These are phyloP conservation scores for Neodontobutis hainanensis DNA, from an alignment of 2,113 vertebrate genomes.

Conservation along the genomic window DNA sequence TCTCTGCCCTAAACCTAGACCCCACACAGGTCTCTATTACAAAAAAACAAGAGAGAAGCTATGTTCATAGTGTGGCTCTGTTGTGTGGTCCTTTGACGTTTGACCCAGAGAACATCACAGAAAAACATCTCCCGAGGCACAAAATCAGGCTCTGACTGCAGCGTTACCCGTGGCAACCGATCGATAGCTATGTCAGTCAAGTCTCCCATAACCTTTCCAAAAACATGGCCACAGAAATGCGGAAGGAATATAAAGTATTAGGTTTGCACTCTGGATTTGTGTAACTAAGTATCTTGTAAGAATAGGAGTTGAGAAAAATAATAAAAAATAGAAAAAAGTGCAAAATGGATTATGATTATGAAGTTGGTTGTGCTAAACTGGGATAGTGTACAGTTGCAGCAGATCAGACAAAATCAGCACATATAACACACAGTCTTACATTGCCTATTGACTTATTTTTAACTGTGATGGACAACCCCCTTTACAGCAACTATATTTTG, in stretches of 20 bases:
- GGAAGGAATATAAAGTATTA: too few species aligned
- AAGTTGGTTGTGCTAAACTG: too few species aligned
- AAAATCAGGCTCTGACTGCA: not conserved
- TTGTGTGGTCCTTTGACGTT: slow-evolving; percentile 4
- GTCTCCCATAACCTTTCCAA: slow-evolving; percentile 8
- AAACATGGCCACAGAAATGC: not conserved
- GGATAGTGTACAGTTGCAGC: too few species aligned
- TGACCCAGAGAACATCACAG: slow-evolving; percentile 3
- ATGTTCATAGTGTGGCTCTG: slow-evolving; percentile 8
- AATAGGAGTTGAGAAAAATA: too few species aligned
- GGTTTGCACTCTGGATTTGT: too few species aligned
- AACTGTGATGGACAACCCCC: not conserved
- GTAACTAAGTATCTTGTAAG: too few species aligned
- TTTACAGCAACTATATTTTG: not conserved
- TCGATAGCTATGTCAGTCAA: slow-evolving; percentile 4
- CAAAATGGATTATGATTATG: too few species aligned
- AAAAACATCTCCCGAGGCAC: not conserved
- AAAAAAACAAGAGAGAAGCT: slow-evolving; percentile 9
- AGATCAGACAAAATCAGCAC: too few species aligned
- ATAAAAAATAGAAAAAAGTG: too few species aligned
- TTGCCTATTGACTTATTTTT: not conserved
- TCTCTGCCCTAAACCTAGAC: slow-evolving; percentile 10
- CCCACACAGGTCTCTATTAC: not conserved
- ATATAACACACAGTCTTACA: too few species aligned
- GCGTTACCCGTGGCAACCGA: slow-evolving; percentile 17